These are phyloP conservation scores for Lordiphosa collinella DNA, from an alignment of 1,140 invertebrate genomes.

Conservation along the genomic window DNA sequence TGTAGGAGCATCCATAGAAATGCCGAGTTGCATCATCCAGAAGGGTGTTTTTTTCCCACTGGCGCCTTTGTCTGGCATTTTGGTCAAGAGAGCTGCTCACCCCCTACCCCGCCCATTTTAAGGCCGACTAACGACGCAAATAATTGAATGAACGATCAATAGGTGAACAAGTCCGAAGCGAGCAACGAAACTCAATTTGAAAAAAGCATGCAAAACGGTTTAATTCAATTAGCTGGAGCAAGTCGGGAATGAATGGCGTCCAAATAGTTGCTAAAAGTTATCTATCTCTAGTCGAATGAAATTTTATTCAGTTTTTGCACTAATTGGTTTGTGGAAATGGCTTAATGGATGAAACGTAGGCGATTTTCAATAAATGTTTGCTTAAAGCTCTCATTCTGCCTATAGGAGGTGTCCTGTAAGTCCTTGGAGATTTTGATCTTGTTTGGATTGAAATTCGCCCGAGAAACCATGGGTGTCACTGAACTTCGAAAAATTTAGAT, in stretches of 20 bases:
- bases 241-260: conserved; percentile 1
- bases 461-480: too few relatives aligned
- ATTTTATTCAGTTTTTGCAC: neutral
- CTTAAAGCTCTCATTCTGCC: too few relatives aligned
- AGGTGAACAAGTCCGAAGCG: conserved; percentile 56
- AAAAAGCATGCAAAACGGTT: conserved; percentile 15
- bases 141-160: conserved; percentile 71
- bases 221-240: conserved; percentile 8
- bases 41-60: conserved; percentile 14
- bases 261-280: conserved; percentile 2
- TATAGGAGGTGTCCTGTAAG: too few relatives aligned
- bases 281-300: neutral
- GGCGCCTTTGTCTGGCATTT: conserved; percentile 62
- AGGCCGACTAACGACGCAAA: conserved; percentile 53
- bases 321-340: neutral
- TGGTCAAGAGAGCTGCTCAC: conserved; percentile 3
- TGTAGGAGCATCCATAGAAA: conserved; percentile 65
- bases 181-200: neutral
- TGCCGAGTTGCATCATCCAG: conserved; percentile 64
- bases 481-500: too few relatives aligned
- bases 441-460: too few relatives aligned
- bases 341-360: too few relatives aligned
- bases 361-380: too few relatives aligned
- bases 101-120: neutral
- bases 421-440: too few relatives aligned